phyloP scores from a whole-genome alignment of 2,113 vertebrate species.

The Psophia crepitans region DNA sequence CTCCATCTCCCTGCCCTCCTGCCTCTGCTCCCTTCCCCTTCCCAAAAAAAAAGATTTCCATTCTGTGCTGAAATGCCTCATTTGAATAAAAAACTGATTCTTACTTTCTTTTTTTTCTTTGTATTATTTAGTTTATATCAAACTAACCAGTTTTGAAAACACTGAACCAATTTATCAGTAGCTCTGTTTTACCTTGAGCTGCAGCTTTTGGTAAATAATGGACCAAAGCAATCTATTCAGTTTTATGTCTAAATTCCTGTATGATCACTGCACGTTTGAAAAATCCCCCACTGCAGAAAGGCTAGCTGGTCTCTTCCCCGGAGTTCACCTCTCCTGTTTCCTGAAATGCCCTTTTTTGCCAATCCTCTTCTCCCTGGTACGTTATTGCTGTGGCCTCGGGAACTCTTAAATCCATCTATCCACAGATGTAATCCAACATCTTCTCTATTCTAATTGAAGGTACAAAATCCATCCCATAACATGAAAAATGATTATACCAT shows the following conservation, averaged over 20 bases:
- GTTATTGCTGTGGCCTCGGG: not conserved
- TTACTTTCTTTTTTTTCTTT: not conserved
- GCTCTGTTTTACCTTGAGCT: not conserved
- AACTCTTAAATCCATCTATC: not conserved
- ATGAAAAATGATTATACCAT: not conserved
- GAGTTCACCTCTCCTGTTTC: not conserved
- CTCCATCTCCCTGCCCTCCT: accelerated
- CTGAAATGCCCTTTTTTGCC: not conserved
- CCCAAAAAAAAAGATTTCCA: not conserved
- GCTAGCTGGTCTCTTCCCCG: not conserved
- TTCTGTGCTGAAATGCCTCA: not conserved
- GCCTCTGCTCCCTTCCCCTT: too few relatives aligned
- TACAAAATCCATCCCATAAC: not conserved
- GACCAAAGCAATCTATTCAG: not conserved
- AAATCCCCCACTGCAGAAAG: not conserved
- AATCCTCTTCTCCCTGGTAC: not conserved
- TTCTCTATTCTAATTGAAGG: not conserved
- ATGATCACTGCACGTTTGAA: not conserved
- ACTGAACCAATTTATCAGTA: not conserved
- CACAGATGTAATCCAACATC: not conserved
- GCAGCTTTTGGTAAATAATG: not conserved
- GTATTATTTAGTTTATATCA: not conserved
- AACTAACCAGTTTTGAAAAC: not conserved
- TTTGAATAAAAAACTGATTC: not conserved
- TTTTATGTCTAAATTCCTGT: not conserved